A percentile compares a stretch with the other conserved stretches of the same genome.
phyloP scores from a whole-genome alignment of 2,888 invertebrate species.

The Chymomyza fuscimana region DNA sequence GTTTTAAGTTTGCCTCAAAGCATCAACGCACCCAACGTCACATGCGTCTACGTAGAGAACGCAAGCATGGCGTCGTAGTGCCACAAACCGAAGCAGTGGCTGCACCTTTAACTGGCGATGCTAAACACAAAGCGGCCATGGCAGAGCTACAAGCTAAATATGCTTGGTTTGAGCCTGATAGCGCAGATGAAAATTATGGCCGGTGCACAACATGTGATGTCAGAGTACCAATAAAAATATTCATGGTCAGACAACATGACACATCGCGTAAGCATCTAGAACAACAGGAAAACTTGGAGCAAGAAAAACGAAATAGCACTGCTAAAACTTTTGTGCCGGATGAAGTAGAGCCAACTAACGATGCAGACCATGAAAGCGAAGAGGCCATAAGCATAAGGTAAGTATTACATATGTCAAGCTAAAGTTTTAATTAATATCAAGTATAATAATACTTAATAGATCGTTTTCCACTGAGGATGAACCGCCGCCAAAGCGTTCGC shows the following conservation, averaged over 20 bases:
- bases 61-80: conserved; percentile 21
- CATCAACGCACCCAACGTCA: conserved; percentile 63
- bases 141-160: conserved; percentile 59
- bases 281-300: conserved; percentile 11
- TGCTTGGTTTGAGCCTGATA: conserved; percentile 57
- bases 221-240: conserved; percentile 61
- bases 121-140: conserved; percentile 55
- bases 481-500: conserved; percentile 46
- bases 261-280: conserved; percentile 54
- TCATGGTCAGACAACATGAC: conserved; percentile 58
- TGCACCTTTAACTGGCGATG: conserved; percentile 41
- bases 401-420: conserved; percentile 12
- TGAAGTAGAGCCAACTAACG: not conserved
- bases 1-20: conserved; percentile 56
- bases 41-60: conserved; percentile 44
- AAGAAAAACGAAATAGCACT: not conserved
- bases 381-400: conserved; percentile 58
- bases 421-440: not conserved
- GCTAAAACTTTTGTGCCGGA: not conserved
- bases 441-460: not conserved
- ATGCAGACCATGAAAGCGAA: conserved; percentile 41
- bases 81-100: conserved; percentile 1
- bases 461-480: conserved; percentile 37
- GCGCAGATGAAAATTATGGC: conserved; percentile 55
- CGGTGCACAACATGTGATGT: conserved; percentile 52